These are phyloP conservation scores for Corythornis vintsioides DNA, from an alignment of 2,113 vertebrate genomes.

Conservation along the genomic window DNA sequence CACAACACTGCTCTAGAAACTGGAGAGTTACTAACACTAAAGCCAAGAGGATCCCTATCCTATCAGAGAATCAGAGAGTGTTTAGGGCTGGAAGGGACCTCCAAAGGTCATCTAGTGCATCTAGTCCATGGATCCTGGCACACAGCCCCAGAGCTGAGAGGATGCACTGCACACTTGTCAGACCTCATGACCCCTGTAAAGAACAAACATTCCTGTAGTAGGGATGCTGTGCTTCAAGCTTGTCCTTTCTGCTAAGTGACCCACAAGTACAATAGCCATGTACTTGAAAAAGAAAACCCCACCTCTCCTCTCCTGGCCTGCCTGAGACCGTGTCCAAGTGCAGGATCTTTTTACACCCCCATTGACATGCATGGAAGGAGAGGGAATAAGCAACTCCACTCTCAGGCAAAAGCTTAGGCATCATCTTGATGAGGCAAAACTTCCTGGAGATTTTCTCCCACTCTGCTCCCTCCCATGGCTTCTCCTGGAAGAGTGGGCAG, in stretches of 20 bases:
- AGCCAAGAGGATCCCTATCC: background rate
- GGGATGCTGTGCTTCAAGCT: background rate
- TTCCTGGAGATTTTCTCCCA: slow-evolving; percentile 40
- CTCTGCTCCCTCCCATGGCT: background rate
- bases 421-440: background rate
- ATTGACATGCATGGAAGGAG: background rate
- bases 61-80: background rate
- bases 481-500: slow-evolving; percentile 8
- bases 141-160: background rate
- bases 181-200: accelerated
- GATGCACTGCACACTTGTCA: background rate
- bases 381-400: background rate
- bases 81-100: too few species aligned
- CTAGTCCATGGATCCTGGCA: background rate
- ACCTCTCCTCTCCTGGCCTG: background rate
- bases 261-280: background rate
- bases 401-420: background rate
- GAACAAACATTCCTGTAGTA: background rate
- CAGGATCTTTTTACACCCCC: background rate
- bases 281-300: background rate
- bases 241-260: background rate
- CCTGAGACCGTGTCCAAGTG: background rate
- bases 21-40: background rate
- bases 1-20: background rate
- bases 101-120: too few species aligned